These are phyloP conservation scores for Cepaea nemoralis DNA, from an alignment of 1,140 invertebrate genomes.

Conservation along the genomic window DNA sequence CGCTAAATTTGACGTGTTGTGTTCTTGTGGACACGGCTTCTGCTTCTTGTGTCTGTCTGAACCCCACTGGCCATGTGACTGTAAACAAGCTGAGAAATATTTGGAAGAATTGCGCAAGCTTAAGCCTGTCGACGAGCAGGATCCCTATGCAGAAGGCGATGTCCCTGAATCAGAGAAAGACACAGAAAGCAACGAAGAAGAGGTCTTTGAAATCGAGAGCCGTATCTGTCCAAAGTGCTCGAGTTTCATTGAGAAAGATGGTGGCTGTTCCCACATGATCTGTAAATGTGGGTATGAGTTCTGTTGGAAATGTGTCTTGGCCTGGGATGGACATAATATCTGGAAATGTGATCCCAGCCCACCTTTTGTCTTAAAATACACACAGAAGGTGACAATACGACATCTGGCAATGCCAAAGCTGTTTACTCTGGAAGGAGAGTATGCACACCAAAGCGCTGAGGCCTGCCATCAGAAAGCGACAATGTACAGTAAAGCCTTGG, in stretches of 20 bases:
- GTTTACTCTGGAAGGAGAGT: not conserved
- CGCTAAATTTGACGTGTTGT: conserved; percentile 36
- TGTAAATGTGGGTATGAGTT: conserved; percentile 39
- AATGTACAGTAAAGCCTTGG: not conserved
- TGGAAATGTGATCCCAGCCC: not conserved
- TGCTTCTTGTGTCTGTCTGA: conserved; percentile 54
- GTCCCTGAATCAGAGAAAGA: not conserved
- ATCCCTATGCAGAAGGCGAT: not conserved
- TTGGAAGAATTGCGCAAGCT: conserved; percentile 27
- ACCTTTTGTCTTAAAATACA: not conserved
- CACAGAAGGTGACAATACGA: not conserved
- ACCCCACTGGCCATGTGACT: conserved; percentile 56
- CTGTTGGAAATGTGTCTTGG: conserved; percentile 31
- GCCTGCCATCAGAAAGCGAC: not conserved
- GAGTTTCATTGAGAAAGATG: conserved; percentile 41
- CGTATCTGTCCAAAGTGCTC: conserved; percentile 35
- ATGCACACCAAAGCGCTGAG: no score
- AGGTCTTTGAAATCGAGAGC: conserved; percentile 21
- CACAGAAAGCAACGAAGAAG: not conserved
- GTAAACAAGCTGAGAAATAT: conserved; percentile 47
- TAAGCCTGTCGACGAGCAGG: not conserved
- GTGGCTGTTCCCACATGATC: conserved; percentile 37
- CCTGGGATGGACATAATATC: not conserved
- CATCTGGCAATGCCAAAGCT: not conserved
- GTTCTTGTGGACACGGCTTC: conserved; percentile 49